These are phyloP conservation scores for Drosophila persimilis DNA, from an alignment of 1,140 invertebrate genomes.

Conservation along the genomic window DNA sequence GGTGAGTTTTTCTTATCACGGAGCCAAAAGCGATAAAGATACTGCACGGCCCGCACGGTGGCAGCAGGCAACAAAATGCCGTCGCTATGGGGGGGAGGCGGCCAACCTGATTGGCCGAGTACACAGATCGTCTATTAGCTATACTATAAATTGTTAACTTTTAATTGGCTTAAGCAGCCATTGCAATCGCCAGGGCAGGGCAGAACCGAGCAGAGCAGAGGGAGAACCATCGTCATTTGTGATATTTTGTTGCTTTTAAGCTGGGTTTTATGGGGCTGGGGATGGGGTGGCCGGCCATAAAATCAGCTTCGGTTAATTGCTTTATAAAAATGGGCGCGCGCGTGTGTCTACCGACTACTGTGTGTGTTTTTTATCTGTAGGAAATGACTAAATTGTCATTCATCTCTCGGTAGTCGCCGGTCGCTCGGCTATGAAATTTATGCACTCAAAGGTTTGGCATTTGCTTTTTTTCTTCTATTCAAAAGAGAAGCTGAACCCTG, in stretches of 20 bases:
- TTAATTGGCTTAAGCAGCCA: conserved; percentile 77
- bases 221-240: conserved; percentile 10
- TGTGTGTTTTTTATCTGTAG: conserved; percentile 23
- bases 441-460: conserved; percentile 37
- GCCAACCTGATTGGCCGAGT: conserved; percentile 77
- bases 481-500: conserved; percentile 16
- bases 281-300: conserved; percentile 47
- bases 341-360: conserved; percentile 50
- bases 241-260: conserved; percentile 24
- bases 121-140: conserved; percentile 72
- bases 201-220: conserved; percentile 8
- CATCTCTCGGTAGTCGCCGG: conserved; percentile 21
- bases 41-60: conserved; percentile 7
- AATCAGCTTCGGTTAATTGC: conserved; percentile 74
- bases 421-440: conserved; percentile 30
- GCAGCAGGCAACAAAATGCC: conserved; percentile 57
- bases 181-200: conserved; percentile 31
- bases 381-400: conserved; percentile 50
- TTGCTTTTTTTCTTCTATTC: conserved; percentile 26
- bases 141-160: conserved; percentile 75
- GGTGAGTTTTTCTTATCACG: conserved; percentile 71
- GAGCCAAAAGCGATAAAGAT: background rate
- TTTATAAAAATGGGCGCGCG: conserved; percentile 76
- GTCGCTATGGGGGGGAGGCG: conserved; percentile 18
- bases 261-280: conserved; percentile 52